These are phyloP conservation scores for Drosophila kikkawai DNA, from an alignment of 1,140 invertebrate species.

Conservation along the genomic window DNA sequence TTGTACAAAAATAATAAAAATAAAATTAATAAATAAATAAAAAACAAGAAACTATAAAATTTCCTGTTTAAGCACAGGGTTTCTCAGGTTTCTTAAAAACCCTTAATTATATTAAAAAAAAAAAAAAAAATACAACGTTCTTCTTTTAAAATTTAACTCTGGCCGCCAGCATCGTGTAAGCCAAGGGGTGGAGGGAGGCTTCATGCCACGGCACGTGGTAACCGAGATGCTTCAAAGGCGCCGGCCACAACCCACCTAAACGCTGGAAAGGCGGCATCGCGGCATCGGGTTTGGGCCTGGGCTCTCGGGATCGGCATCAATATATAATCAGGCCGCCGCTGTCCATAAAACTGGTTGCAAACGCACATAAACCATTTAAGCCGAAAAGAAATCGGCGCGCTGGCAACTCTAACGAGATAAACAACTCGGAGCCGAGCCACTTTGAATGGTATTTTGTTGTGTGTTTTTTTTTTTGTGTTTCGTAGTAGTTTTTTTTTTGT, in stretches of 20 bases:
- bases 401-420: constrained; percentile 71
- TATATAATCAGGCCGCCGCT: constrained; percentile 59
- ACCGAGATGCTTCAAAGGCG: constrained; percentile 80
- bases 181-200: constrained; percentile 13
- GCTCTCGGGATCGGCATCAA: constrained; percentile 41
- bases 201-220: constrained; percentile 74
- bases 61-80: too few relatives aligned
- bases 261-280: constrained; percentile 40
- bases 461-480: constrained; percentile 14
- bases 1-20: too few relatives aligned
- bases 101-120: background rate
- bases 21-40: too few relatives aligned
- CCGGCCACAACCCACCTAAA: constrained; percentile 78
- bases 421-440: constrained; percentile 52
- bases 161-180: background rate
- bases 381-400: constrained; percentile 78
- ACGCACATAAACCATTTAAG: constrained; percentile 83
- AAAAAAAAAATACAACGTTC: background rate
- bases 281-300: constrained; percentile 5
- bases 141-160: background rate
- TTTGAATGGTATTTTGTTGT: constrained; percentile 67
- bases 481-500: constrained; percentile 36
- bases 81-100: too few relatives aligned
- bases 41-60: too few relatives aligned
- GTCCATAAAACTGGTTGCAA: constrained; percentile 78